A percentile compares a stretch with the other conserved stretches of the same genome.
These are phyloP conservation scores for Scelioninae gen. 1 DNA, from an alignment of 2,888 invertebrate genomes.

Conservation along the genomic window DNA sequence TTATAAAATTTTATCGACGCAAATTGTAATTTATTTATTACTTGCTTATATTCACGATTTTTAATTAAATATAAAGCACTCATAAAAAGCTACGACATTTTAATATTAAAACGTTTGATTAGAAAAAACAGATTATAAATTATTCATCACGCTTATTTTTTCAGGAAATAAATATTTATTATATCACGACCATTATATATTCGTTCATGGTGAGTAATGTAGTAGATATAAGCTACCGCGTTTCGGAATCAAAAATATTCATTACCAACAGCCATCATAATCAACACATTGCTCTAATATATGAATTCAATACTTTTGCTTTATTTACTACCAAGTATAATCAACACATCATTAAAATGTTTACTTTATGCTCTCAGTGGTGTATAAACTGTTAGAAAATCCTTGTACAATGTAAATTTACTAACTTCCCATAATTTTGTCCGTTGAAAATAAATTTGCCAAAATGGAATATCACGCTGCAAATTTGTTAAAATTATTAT, in stretches of 20 bases:
- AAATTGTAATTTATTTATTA: too few species aligned
- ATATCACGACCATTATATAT: too few species aligned
- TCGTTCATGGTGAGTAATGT: slow-evolving; percentile 1
- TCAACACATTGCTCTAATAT: not conserved
- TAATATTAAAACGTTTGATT: too few species aligned
- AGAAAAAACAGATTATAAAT: too few species aligned
- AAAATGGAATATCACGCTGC: not conserved
- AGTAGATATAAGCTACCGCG: not conserved
- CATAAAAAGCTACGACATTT: too few species aligned
- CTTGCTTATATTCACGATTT: too few species aligned
- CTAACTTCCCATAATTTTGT: not conserved
- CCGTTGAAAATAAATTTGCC: not conserved
- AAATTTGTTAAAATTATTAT: too few species aligned
- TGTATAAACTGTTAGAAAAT: not conserved
- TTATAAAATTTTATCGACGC: too few species aligned
- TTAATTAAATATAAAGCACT: too few species aligned
- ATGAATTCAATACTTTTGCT: slow-evolving; percentile 15
- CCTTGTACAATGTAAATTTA: slow-evolving; percentile 4
- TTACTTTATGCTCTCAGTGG: not conserved
- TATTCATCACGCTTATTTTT: too few species aligned
- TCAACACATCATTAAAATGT: slow-evolving; percentile 15
- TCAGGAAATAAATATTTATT: too few species aligned
- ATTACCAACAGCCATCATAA: slow-evolving; percentile 16
- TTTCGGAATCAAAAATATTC: slow-evolving; percentile 7
- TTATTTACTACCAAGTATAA: too few species aligned